phyloP scores from a whole-genome alignment of 1,140 invertebrate species.

The Drosophila mayri region DNA sequence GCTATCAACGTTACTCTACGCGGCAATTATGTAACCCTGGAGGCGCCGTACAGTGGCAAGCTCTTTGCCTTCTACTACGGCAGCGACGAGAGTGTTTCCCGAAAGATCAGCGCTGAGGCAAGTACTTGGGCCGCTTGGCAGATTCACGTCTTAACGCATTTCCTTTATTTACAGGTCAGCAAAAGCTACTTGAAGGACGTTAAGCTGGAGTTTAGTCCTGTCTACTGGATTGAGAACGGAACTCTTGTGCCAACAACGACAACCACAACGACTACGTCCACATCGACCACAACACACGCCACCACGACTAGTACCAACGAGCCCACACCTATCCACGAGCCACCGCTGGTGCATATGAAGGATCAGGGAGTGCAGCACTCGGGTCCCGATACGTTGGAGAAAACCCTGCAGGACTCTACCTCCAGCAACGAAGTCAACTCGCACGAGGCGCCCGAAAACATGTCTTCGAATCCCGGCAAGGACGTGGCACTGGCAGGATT shows the following conservation, averaged over 20 bases:
- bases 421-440: slow-evolving; percentile 68
- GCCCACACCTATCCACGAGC: slow-evolving; percentile 82
- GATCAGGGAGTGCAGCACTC: slow-evolving; percentile 69
- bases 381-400: slow-evolving; percentile 74
- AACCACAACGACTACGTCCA: slow-evolving; percentile 89
- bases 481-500: slow-evolving; percentile 72
- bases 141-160: background rate
- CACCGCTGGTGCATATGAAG: slow-evolving; percentile 77
- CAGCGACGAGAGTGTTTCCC: slow-evolving; percentile 76
- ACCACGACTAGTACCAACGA: slow-evolving; percentile 86
- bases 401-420: slow-evolving; percentile 72
- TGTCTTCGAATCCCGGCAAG: slow-evolving; percentile 63
- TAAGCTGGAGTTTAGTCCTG: slow-evolving; percentile 88
- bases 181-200: slow-evolving; percentile 89
- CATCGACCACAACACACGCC: slow-evolving; percentile 88
- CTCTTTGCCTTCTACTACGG: slow-evolving; percentile 90
- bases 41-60: slow-evolving; percentile 90
- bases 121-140: background rate
- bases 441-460: slow-evolving; percentile 76
- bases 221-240: slow-evolving; percentile 91
- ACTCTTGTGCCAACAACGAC: slow-evolving; percentile 91
- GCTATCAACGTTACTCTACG: slow-evolving; percentile 91
- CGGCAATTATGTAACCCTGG: slow-evolving; percentile 89
- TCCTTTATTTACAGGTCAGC: slow-evolving; percentile 57
- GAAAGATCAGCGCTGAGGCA: slow-evolving; percentile 75